Conservation (phyloP, 2,797 vertebrate species). For the Parotocinclus haroldoi region DNA sequence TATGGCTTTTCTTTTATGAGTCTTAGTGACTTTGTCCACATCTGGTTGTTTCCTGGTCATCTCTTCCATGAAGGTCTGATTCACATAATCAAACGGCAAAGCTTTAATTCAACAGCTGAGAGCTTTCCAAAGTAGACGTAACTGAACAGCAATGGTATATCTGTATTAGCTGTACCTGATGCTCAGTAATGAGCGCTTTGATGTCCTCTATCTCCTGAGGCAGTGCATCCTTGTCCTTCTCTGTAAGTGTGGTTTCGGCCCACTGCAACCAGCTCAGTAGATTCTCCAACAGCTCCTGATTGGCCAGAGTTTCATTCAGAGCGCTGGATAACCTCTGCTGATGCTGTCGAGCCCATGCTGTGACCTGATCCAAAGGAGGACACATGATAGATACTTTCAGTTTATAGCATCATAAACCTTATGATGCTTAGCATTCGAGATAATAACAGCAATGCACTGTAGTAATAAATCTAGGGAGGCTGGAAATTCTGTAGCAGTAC, state of each 20-base stretch:
- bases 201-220: conserved; percentile 94
- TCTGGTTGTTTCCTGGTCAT: conserved; percentile 99
- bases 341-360: conserved; percentile 94
- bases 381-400: not conserved
- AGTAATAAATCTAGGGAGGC: too few species aligned
- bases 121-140: not conserved
- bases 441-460: too few species aligned
- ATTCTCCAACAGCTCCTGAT: conserved; percentile 88
- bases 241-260: conserved; percentile 88
- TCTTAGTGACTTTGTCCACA: conserved; percentile 98
- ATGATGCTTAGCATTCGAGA: too few species aligned
- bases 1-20: conserved; percentile 88
- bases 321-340: conserved; percentile 86
- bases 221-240: conserved; percentile 87
- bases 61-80: conserved; percentile 97
- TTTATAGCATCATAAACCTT: not conserved
- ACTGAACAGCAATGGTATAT: not conserved
- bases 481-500: too few species aligned
- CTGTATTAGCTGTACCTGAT: conserved; percentile 77
- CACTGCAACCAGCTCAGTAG: conserved; percentile 92
- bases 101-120: not conserved
- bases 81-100: conserved; percentile 13
- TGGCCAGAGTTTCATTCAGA: conserved; percentile 82
- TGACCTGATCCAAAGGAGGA: conserved; percentile 72
- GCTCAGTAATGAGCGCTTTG: conserved; percentile 90